phyloP scores from a whole-genome alignment of 2,113 vertebrate genomes.

The Empidonax alnorum region DNA sequence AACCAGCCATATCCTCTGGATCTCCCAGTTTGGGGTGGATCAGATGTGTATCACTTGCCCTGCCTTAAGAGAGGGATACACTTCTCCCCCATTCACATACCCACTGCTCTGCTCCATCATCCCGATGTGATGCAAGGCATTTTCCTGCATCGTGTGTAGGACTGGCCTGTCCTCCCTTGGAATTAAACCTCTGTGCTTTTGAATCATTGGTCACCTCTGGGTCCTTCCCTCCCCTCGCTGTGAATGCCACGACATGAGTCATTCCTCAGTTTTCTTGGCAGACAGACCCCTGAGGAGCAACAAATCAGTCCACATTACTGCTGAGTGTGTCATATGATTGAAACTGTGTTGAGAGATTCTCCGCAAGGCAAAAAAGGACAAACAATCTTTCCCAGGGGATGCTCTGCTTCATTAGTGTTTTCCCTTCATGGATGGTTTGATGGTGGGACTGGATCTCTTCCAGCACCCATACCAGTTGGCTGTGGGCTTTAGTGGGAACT shows the following conservation, averaged over 20 bases:
- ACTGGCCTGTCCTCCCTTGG: background rate
- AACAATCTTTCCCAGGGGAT: background rate
- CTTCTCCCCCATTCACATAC: background rate
- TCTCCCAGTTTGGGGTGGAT: background rate
- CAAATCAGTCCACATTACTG: background rate
- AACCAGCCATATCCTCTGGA: background rate
- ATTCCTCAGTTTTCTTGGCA: slow-evolving; percentile 44
- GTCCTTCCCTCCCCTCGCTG: background rate
- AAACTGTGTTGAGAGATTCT: slow-evolving; percentile 16
- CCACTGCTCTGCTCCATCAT: background rate
- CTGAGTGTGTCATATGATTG: background rate
- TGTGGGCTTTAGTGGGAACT: background rate
- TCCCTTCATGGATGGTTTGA: background rate
- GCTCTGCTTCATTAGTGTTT: background rate
- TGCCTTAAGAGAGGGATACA: background rate
- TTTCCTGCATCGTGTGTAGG: background rate
- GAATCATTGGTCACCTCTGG: background rate
- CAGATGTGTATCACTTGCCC: background rate
- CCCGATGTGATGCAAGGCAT: background rate
- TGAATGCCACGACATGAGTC: background rate
- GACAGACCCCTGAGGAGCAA: slow-evolving; percentile 32
- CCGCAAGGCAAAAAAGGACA: background rate
- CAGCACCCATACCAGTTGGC: background rate
- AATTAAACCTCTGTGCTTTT: background rate
- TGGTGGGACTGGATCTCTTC: background rate